Conservation (phyloP, 2,113 vertebrate genomes). For the Deroptyus accipitrinus region DNA sequence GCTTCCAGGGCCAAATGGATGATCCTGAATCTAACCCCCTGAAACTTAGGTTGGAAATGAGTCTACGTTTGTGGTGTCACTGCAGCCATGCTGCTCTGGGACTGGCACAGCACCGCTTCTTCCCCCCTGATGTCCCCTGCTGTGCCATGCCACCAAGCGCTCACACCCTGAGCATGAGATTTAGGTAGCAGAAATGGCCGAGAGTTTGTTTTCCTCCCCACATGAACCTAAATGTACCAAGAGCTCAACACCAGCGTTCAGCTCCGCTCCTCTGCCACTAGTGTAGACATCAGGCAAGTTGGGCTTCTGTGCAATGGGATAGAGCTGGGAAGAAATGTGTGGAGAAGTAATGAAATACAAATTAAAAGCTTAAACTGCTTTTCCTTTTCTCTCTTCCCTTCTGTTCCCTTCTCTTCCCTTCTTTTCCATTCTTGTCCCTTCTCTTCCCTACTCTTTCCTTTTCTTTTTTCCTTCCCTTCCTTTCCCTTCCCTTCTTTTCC, state of each 20-base stretch:
- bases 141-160: rapidly evolving
- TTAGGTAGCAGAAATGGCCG: neutral
- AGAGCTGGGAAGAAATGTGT: neutral
- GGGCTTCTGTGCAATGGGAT: neutral
- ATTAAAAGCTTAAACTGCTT: neutral
- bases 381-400: rapidly evolving
- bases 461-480: neutral
- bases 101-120: rapidly evolving
- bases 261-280: neutral
- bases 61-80: rapidly evolving
- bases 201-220: neutral
- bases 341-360: neutral
- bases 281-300: neutral
- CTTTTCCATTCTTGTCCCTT: rapidly evolving
- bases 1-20: neutral
- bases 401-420: rapidly evolving
- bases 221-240: neutral
- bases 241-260: neutral
- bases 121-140: neutral
- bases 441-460: rapidly evolving
- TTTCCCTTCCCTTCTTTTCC: rapidly evolving
- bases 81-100: neutral
- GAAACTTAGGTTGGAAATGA: neutral
- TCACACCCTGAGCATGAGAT: neutral
- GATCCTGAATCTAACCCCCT: neutral